Evolutionary conservation across 2,113 vertebrate species (phyloP), one percentile per base, ranked within the genome.

Genomic region (Scatophagus argus): DNA sequence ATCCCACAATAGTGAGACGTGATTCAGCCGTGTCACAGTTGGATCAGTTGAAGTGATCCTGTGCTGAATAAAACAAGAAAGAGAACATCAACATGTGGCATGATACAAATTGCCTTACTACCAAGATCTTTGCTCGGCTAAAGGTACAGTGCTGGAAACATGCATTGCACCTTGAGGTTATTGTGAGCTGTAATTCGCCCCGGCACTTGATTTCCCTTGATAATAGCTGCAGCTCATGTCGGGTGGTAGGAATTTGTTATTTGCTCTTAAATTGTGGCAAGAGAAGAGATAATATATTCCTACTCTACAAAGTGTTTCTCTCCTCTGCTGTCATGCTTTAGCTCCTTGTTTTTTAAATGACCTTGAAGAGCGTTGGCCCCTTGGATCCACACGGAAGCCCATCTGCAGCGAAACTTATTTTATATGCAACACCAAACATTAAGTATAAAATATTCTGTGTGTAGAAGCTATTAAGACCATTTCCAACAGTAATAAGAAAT

Each of bases 21-120:
- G 74, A 81, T 87, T 86, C 74, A 71, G 79, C 64, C 38, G 60
- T 79, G 79, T 86, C 75, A 54, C 69, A 38, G 74, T 32, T 6
- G 73, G 71, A 88, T 85, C 77, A 74, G 79, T 70, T 49, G 66
- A 51, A 41, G 55, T 70, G 54, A 74, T 72, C 64, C 76, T 58
- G 73, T 25, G 41, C 63, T 75, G 79, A 87, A 91, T 90, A 78
- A 81, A 84, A 86, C 55, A 85, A 80, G 77, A 79, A 63, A 79
- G 23, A 68, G 44, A 80, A 68, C 75, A 73, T 72, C 77, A 70
- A 66, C 44, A 41, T 65, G 75, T 16, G 39, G 70, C 52, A 19
- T 25, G 44, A 29, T 79, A 68, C 82, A 81, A 81, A 89, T 85
- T 81, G 67, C 70, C 84, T 84, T 49, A 76, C 76, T 27, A 6